These are phyloP conservation scores for Fulmarus glacialis DNA, from an alignment of 2,113 vertebrate species.

Conservation along the genomic window DNA sequence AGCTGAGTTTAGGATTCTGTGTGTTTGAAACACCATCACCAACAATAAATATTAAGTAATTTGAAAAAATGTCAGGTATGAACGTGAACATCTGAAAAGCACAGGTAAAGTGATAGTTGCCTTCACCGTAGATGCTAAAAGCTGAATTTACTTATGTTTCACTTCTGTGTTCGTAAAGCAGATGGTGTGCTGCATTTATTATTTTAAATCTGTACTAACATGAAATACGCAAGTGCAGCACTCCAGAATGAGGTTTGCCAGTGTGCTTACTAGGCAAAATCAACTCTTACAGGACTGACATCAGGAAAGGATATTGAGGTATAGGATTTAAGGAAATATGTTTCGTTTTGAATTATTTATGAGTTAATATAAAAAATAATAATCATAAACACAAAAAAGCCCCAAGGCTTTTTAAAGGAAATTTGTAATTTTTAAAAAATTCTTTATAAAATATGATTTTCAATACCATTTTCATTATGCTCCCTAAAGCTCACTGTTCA, in stretches of 20 bases:
- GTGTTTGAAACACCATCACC: background rate
- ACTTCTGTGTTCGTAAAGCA: background rate
- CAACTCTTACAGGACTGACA: background rate
- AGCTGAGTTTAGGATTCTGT: background rate
- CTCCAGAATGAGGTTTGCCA: background rate
- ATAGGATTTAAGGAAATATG: background rate
- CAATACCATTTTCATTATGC: background rate
- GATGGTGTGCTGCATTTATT: background rate
- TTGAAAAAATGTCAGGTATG: background rate
- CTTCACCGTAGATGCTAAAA: background rate
- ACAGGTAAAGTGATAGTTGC: background rate
- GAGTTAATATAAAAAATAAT: background rate
- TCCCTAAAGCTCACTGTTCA: background rate
- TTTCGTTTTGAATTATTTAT: background rate
- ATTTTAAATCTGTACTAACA: background rate
- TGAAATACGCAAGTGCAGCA: background rate
- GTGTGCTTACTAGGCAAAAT: background rate
- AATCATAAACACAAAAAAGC: background rate
- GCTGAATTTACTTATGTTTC: background rate
- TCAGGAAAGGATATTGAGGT: background rate
- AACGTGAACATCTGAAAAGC: background rate
- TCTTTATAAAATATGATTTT: background rate
- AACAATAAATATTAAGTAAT: background rate
- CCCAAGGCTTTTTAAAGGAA: background rate
- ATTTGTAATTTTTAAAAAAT: background rate